A percentile compares a stretch with the other conserved stretches of the same genome.
phyloP scores from a whole-genome alignment of 2,888 invertebrate species.

The Lithophane leautieri region DNA sequence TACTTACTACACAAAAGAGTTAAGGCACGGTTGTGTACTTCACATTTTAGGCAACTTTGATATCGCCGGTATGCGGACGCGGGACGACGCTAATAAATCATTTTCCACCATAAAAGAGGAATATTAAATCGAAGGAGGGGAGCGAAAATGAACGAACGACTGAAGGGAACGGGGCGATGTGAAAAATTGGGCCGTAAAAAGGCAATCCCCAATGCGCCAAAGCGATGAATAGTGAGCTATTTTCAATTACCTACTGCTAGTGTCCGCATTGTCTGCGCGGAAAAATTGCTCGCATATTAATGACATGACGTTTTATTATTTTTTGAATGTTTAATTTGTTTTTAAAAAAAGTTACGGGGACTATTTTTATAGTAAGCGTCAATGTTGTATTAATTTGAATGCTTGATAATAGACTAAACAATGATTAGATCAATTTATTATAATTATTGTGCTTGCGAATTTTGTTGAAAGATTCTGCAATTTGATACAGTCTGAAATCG shows the following conservation, averaged over 20 bases:
- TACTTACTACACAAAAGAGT: slow-evolving; percentile 36
- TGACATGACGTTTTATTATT: slow-evolving; percentile 26
- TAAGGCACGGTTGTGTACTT: slow-evolving; percentile 47
- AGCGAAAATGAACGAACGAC: slow-evolving; percentile 80
- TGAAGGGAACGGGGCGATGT: slow-evolving; percentile 71
- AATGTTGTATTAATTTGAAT: background rate
- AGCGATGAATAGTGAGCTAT: slow-evolving; percentile 80
- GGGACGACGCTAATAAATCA: slow-evolving; percentile 82
- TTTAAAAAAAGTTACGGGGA: background rate
- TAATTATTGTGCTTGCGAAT: background rate
- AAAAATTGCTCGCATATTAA: slow-evolving; percentile 44
- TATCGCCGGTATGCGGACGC: slow-evolving; percentile 74
- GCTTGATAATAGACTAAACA: too few relatives aligned
- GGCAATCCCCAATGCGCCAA: slow-evolving; percentile 80
- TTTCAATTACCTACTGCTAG: slow-evolving; percentile 78
- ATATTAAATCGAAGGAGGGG: slow-evolving; percentile 84
- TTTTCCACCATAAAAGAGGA: slow-evolving; percentile 83
- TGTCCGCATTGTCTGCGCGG: slow-evolving; percentile 47
- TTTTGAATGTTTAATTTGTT: slow-evolving; percentile 30
- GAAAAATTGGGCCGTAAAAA: slow-evolving; percentile 87
- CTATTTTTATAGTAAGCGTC: background rate
- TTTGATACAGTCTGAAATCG: background rate
- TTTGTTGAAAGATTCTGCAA: background rate
- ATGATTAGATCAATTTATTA: background rate
- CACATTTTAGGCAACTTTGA: slow-evolving; percentile 76